phyloP scores from a whole-genome alignment of 2,113 vertebrate genomes.

The Prochilodus magdalenae region DNA sequence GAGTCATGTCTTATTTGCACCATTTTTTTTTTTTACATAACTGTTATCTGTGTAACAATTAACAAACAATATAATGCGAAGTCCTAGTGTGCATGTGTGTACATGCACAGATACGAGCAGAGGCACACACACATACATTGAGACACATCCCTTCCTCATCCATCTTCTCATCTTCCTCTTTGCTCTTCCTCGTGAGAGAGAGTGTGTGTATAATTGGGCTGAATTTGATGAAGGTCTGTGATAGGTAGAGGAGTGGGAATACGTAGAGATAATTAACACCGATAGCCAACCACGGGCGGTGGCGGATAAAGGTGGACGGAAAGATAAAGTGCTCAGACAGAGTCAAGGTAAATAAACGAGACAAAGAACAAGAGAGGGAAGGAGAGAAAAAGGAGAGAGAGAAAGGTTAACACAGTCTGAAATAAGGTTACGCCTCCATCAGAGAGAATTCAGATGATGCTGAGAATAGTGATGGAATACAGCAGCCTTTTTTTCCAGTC shows the following conservation, averaged over 20 bases:
- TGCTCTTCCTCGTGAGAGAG: constrained; percentile 29
- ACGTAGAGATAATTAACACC: constrained; percentile 77
- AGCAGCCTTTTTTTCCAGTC: neutral
- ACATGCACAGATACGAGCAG: no score
- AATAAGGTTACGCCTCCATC: constrained; percentile 70
- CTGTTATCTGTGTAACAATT: no score
- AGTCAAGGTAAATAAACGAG: constrained; percentile 70
- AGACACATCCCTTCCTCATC: neutral
- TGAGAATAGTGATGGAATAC: constrained; percentile 39
- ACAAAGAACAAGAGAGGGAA: constrained; percentile 43
- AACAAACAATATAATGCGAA: no score
- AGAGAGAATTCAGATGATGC: constrained; percentile 60
- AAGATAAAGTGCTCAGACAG: constrained; percentile 77
- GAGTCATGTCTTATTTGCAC: no score
- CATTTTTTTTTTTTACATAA: no score
- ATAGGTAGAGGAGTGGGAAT: constrained; percentile 73
- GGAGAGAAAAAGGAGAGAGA: constrained; percentile 59
- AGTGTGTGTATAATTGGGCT: constrained; percentile 72
- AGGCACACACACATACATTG: neutral
- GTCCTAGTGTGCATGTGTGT: no score
- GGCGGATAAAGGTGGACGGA: constrained; percentile 74
- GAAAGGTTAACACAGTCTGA: constrained; percentile 69
- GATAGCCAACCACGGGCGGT: constrained; percentile 73
- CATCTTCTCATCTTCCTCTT: constrained; percentile 14
- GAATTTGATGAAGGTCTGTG: constrained; percentile 66